Conservation (phyloP, 2,888 invertebrate species). For the Drosophila greeni region DNA sequence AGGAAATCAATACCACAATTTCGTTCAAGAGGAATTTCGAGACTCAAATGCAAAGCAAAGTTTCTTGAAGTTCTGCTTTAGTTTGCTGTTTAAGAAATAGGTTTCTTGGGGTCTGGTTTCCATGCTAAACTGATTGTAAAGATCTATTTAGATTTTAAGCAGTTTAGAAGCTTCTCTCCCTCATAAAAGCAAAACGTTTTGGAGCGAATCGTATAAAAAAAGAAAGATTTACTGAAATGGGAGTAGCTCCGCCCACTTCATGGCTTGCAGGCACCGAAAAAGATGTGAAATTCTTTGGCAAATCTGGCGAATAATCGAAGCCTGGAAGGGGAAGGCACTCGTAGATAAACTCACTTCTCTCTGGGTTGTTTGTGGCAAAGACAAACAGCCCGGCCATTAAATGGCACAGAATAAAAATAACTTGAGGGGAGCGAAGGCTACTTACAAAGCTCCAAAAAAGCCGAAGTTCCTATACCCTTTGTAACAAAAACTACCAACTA, state of each 20-base stretch:
- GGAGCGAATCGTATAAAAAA: slow-evolving; percentile 20
- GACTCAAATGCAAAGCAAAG: no score
- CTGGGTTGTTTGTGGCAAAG: slow-evolving; percentile 52
- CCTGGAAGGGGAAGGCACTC: slow-evolving; percentile 17
- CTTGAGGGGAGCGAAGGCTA: neutral
- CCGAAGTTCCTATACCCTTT: slow-evolving; percentile 5
- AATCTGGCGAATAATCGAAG: slow-evolving; percentile 35
- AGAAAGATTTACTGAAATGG: slow-evolving; percentile 20
- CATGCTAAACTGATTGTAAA: slow-evolving; percentile 1
- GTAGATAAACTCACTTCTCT: slow-evolving; percentile 43
- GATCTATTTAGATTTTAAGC: slow-evolving; percentile 28
- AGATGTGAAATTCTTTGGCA: slow-evolving; percentile 32
- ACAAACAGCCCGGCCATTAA: slow-evolving; percentile 60
- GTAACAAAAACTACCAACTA: neutral
- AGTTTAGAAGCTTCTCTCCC: neutral
- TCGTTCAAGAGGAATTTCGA: neutral
- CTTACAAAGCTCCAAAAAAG: neutral
- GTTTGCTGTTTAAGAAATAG: neutral
- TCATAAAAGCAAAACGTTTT: slow-evolving; percentile 9
- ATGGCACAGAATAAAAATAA: slow-evolving; percentile 34
- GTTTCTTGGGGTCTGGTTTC: neutral
- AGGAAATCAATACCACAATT: neutral
- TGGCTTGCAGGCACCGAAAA: slow-evolving; percentile 1
- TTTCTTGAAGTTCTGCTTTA: neutral
- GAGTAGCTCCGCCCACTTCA: neutral